These are phyloP conservation scores for Chamaea fasciata DNA, from an alignment of 2,113 vertebrate genomes.

Conservation along the genomic window DNA sequence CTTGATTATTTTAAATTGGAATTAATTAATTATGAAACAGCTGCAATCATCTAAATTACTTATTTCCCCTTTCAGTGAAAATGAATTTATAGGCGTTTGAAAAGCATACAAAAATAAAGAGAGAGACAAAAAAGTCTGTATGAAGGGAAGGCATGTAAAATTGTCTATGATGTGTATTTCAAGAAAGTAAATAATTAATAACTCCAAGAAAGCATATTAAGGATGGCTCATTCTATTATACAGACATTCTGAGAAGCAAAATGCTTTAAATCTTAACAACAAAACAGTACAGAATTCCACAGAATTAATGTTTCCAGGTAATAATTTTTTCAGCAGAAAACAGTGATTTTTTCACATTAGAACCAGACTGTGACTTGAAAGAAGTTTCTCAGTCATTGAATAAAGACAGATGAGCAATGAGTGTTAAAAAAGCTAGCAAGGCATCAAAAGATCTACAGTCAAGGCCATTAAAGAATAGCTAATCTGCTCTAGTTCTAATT, in stretches of 20 bases:
- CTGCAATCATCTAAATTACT: constrained; percentile 39
- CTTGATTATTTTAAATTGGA: constrained; percentile 46
- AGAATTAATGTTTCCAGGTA: constrained; percentile 37
- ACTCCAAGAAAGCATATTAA: constrained; percentile 37
- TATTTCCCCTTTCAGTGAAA: constrained; percentile 30
- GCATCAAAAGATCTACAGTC: constrained; percentile 49
- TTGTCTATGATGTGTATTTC: constrained; percentile 41
- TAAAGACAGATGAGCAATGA: constrained; percentile 53
- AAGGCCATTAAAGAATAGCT: constrained; percentile 58
- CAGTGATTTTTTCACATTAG: constrained; percentile 2
- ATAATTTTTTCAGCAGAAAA: constrained; percentile 24
- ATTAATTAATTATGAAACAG: constrained; percentile 61
- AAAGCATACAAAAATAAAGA: constrained; percentile 38
- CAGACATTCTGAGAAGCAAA: constrained; percentile 19
- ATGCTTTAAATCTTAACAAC: constrained; percentile 30
- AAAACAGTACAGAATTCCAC: not conserved
- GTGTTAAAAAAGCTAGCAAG: constrained; percentile 55
- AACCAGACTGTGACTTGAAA: constrained; percentile 5
- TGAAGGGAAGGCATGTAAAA: constrained; percentile 39
- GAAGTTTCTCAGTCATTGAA: constrained; percentile 35
- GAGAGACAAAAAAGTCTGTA: constrained; percentile 20
- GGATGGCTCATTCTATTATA: constrained; percentile 23
- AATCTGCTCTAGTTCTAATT: constrained; percentile 64
- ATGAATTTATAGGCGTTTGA: constrained; percentile 36
- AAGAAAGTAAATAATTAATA: constrained; percentile 63